phyloP scores from a whole-genome alignment of 2,797 vertebrate genomes.

The Balearica regulorum region DNA sequence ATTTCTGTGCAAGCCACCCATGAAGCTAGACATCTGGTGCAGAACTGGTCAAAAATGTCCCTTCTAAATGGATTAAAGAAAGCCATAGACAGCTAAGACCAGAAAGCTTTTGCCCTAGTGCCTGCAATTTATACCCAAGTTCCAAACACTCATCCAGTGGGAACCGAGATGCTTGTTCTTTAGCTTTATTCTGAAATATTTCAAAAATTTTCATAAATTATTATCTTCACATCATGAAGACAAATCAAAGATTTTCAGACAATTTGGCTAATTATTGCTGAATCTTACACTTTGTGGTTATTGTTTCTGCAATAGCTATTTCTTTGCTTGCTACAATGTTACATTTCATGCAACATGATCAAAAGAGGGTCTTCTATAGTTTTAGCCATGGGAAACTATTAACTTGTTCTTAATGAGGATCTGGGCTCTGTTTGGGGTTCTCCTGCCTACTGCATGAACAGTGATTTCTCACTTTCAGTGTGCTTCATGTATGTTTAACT shows the following conservation, averaged over 20 bases:
- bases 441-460: not conserved
- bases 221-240: not conserved
- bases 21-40: not conserved
- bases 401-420: not conserved
- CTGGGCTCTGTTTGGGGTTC: not conserved
- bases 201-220: not conserved
- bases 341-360: not conserved
- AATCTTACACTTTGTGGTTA: not conserved
- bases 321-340: not conserved
- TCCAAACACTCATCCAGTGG: not conserved
- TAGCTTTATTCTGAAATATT: not conserved
- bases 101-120: not conserved
- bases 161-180: not conserved
- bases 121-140: not conserved
- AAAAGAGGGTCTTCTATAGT: not conserved
- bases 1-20: not conserved
- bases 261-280: not conserved
- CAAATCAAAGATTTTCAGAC: not conserved
- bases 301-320: not conserved
- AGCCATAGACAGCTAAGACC: rapidly evolving
- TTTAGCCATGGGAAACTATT: not conserved
- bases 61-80: not conserved
- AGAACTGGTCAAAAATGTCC: not conserved
- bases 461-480: not conserved
- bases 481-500: not conserved